phyloP scores from a whole-genome alignment of 92 coral and sea anemone species.

The Muricea muricata region DNA sequence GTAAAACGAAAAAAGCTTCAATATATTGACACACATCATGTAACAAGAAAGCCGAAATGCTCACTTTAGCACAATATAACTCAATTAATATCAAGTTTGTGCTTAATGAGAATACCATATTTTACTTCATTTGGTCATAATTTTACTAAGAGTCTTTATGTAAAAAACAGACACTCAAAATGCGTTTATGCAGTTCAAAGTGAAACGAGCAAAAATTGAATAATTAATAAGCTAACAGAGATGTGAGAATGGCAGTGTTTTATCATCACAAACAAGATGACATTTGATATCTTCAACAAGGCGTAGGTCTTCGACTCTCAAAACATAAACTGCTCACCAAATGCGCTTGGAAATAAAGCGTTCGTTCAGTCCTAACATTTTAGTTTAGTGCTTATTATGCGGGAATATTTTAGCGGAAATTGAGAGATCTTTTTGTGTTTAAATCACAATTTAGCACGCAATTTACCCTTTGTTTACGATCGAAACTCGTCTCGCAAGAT shows the following conservation, averaged over 20 bases:
- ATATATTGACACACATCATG: background rate
- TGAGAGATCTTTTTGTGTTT: background rate
- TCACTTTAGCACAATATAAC: background rate
- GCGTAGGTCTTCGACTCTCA: slow-evolving; percentile 26
- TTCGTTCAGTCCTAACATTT: background rate
- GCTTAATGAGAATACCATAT: background rate
- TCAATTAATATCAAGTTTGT: background rate
- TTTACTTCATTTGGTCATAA: background rate
- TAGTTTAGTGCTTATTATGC: background rate
- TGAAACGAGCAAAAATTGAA: background rate
- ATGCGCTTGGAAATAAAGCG: background rate
- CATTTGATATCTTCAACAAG: slow-evolving; percentile 23
- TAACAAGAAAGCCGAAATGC: background rate
- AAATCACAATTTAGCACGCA: background rate
- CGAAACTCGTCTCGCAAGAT: background rate
- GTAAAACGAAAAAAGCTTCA: too few species aligned
- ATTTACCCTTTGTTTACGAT: background rate
- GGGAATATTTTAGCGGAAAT: background rate
- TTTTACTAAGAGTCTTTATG: background rate
- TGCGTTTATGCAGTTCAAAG: background rate
- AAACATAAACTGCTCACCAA: background rate
- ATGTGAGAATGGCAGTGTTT: background rate
- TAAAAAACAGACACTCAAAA: background rate
- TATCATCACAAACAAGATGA: slow-evolving; percentile 19
- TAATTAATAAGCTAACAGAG: background rate